These are phyloP conservation scores for Mirounga angustirostris DNA, from an alignment of 2,113 vertebrate species.

Conservation along the genomic window DNA sequence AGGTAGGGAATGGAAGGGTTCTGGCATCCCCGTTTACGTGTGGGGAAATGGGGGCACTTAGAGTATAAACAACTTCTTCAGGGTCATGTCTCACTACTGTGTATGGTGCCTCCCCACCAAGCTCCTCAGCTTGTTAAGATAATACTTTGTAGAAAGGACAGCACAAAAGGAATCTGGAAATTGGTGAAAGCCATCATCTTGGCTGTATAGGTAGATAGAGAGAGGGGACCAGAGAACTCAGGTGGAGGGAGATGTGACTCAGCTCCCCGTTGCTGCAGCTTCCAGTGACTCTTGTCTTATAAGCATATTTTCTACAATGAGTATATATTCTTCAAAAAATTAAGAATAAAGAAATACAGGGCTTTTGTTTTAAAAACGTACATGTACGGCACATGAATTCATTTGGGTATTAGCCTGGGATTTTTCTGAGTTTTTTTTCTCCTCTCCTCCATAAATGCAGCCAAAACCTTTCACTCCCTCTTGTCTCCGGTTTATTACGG, in stretches of 20 bases:
- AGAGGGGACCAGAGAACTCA: not conserved
- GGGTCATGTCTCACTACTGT: too few species aligned
- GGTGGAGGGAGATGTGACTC: not conserved
- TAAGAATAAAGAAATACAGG: not conserved
- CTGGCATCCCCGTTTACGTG: accelerated
- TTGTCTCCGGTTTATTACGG: not conserved
- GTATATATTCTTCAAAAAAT: not conserved
- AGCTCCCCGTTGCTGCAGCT: not conserved
- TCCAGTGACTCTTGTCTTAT: too few species aligned
- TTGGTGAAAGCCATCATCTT: accelerated
- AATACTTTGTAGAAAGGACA: not conserved
- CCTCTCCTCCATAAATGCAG: too few species aligned
- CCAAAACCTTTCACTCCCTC: not conserved
- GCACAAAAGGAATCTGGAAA: too few species aligned
- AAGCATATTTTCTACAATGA: not conserved
- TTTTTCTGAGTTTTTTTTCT: not conserved
- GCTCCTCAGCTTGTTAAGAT: not conserved
- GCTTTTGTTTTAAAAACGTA: not conserved
- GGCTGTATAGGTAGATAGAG: too few species aligned
- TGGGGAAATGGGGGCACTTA: too few species aligned
- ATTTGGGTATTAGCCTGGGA: not conserved
- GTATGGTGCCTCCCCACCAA: not conserved
- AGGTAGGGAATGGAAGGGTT: not conserved
- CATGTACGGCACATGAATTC: not conserved
- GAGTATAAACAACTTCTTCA: accelerated